Base-by-base conservation (phyloP, 2,797 vertebrate species). In the Monodelphis domestica region DNA sequence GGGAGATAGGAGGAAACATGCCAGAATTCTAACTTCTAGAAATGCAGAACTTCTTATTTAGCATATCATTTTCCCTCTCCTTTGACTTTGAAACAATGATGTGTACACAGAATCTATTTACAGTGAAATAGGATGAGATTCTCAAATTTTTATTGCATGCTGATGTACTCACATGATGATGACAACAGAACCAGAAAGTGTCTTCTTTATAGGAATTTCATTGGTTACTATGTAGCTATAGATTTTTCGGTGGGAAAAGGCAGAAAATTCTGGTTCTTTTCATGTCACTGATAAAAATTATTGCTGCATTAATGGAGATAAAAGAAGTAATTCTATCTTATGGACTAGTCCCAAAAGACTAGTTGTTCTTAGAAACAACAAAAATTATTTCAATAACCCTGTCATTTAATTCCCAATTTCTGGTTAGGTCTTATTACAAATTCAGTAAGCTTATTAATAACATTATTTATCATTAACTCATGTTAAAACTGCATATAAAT, bases 391-490 rank as follows among this genome's bases (percentile, higher is more conserved):
- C 1, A 54, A 38, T 89, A 88, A 91, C 52, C 53, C 38, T 84
- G 45, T 55, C 52, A 53, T 14, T 55, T 59, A 56, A 28, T 78
- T 91, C 56, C 38, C 50, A 33, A 33, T 78, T 59, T 93, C 54
- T 59, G 7, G 59, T 53, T 89, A 87, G 90, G 7, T 33, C 5
- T 54, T 59, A 57, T 55, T 91, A 9, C 51, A 92, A 92, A 91
- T 53, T 54, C 88, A 53, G 45, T 90, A 54, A 30, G 10, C 2
- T 70, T 91, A 91, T 87, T 88, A 93, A 95, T 94, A 96, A 89
- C 50, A 87, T 29, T 93, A n/a, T 11, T 70, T 91, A 0, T 29
- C 4, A 38, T 3, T 51, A 52, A 33, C 54, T 30, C 55, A 30
- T 87, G 54, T 63, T 91, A 91, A 38, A 56, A 29, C n/a, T 88